Evolutionary conservation across 2,797 vertebrate species (phyloP), one percentile per base, ranked within the genome.

Genomic region (Chloroceryle amazona): DNA sequence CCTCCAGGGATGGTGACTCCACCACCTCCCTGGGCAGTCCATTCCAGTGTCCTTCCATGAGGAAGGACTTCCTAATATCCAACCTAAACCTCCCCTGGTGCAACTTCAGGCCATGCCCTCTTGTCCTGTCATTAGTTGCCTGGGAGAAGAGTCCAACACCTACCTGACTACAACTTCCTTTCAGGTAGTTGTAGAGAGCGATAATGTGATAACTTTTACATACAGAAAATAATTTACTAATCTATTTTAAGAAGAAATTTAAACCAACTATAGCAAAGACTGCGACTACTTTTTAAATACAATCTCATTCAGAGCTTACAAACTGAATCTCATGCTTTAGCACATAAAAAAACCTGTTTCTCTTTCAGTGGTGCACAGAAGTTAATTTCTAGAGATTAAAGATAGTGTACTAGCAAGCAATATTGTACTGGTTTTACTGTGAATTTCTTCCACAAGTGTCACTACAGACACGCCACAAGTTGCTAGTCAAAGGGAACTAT

Each of bases 181-280:
- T 41, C 39, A 41, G 13, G 39, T 15, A 41, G 39, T 41, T 41
- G 39, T 13, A 41, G 39, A 41, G 39, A 14, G 39, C 6, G 39
- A 41, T 41, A 41, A 41, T 13, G 39, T 41, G 35, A 37, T 91
- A 58, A 75, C 22, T 75, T 71, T 54, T 72, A 35, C 31, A 70
- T n/a, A 51, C 17, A 85, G 54, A 86, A 90, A 93, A 60, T 71
- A 93, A 81, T 23, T 75, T 81, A 57, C 23, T 81, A 29, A 86
- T 23, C 29, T 92, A 86, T 81, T 94, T 89, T 54, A 75, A 81
- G 73, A 81, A 79, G 31, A 74, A 84, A 71, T 41, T 57, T 85
- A 57, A 91, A 62, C 31, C 57, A 78, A 39, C 58, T 94, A 67
- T 19, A 94, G 60, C 47, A 61, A 81, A 76, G 29, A 54, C 22